Conservation (phyloP, 2,888 invertebrate genomes). For the Biston betularia region DNA sequence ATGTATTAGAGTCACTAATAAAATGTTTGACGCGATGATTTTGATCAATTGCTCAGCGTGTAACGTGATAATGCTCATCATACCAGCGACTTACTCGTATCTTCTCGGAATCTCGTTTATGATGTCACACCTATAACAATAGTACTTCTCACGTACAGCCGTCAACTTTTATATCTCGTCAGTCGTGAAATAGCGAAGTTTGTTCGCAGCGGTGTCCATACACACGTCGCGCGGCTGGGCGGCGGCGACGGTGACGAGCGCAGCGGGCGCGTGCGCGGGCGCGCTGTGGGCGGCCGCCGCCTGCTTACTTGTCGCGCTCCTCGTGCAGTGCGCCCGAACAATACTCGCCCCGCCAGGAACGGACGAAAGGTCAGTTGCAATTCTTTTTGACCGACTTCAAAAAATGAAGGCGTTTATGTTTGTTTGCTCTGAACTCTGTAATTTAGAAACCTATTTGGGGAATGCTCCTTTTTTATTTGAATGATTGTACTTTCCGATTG, state of each 20-base stretch:
- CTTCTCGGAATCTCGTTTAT: no score
- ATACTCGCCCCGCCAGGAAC: constrained; percentile 75
- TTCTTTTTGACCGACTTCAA: no score
- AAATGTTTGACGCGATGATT: no score
- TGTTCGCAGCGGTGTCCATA: constrained; percentile 83
- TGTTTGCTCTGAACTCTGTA: no score
- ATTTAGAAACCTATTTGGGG: no score
- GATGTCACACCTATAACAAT: not conserved
- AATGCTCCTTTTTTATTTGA: no score
- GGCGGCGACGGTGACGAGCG: constrained; percentile 64
- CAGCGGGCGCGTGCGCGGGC: constrained; percentile 68
- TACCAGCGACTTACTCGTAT: no score
- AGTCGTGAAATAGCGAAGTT: constrained; percentile 19
- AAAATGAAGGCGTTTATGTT: no score
- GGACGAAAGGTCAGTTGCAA: constrained; percentile 56
- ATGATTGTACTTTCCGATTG: no score
- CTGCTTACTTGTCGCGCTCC: constrained; percentile 81
- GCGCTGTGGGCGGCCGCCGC: constrained; percentile 86
- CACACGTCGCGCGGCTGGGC: constrained; percentile 85
- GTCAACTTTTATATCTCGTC: constrained; percentile 12
- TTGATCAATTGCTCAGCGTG: no score
- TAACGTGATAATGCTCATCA: no score
- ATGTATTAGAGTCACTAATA: no score
- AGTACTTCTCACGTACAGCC: not conserved
- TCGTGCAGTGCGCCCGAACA: constrained; percentile 84